phyloP scores from a whole-genome alignment of 2,888 invertebrate species.

The Disparrhopalites patrizii region DNA sequence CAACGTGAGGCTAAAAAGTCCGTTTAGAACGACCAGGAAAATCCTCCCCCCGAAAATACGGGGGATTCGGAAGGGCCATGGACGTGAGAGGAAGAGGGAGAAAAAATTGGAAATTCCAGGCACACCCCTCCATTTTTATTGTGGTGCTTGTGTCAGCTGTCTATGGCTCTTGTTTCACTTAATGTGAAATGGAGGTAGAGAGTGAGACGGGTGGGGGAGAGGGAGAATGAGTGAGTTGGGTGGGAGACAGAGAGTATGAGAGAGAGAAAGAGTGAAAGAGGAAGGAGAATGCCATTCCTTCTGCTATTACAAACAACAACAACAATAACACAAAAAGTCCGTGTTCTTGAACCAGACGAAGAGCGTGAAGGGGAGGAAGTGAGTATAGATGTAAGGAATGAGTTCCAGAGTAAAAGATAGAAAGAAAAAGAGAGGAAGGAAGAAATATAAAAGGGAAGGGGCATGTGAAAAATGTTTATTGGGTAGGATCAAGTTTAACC shows the following conservation, averaged over 20 bases:
- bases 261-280: too few relatives aligned
- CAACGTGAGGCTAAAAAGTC: too few relatives aligned
- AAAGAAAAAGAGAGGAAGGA: not conserved
- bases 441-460: not conserved
- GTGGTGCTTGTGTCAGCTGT: not conserved
- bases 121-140: not conserved
- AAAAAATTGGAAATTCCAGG: not conserved
- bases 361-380: too few relatives aligned
- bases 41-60: too few relatives aligned
- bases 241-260: too few relatives aligned
- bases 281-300: too few relatives aligned
- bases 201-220: not conserved
- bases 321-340: too few relatives aligned
- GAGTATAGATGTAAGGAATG: too few relatives aligned
- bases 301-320: too few relatives aligned
- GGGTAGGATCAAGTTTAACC: constrained; percentile 10
- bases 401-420: not conserved
- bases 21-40: too few relatives aligned
- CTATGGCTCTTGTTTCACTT: not conserved
- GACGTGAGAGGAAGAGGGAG: not conserved
- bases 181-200: not conserved
- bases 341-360: too few relatives aligned
- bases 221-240: not conserved
- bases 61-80: too few relatives aligned
- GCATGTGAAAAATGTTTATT: constrained; percentile 10